These are phyloP conservation scores for Nudaria mundana DNA, from an alignment of 2,888 invertebrate species.

Conservation along the genomic window DNA sequence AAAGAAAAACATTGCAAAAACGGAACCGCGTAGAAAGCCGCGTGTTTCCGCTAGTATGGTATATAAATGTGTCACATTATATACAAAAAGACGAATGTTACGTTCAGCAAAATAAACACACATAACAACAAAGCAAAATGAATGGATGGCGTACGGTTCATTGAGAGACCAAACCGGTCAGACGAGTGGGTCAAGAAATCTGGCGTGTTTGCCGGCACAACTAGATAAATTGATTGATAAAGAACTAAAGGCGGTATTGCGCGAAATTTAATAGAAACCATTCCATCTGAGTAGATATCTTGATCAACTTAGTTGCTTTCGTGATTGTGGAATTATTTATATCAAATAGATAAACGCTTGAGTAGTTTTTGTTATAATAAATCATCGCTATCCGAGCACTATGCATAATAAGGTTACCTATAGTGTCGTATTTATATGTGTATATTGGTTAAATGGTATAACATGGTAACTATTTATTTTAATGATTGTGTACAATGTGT, in stretches of 20 bases:
- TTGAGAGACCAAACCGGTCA: conserved; percentile 60
- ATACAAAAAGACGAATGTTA: conserved; percentile 21
- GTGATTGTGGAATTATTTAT: conserved; percentile 55
- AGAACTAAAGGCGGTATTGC: conserved; percentile 58
- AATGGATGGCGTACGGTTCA: conserved; percentile 54
- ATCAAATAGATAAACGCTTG: conserved; percentile 37
- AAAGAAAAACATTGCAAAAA: too few species aligned
- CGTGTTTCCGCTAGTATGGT: background rate
- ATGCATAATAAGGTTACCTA: background rate
- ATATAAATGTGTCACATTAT: conserved; percentile 11
- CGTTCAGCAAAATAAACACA: conserved; percentile 20
- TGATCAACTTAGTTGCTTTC: conserved; percentile 48
- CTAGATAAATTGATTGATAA: conserved; percentile 77
- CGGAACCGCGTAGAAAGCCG: too few species aligned
- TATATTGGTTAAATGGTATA: too few species aligned
- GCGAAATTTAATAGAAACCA: conserved; percentile 67
- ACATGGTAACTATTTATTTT: too few species aligned
- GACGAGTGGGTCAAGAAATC: conserved; percentile 60
- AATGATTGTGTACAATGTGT: too few species aligned
- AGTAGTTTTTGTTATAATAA: conserved; percentile 19
- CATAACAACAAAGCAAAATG: conserved; percentile 31
- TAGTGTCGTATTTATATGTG: too few species aligned
- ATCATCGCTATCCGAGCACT: background rate
- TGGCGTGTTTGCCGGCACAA: conserved; percentile 53
- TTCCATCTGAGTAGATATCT: conserved; percentile 56